Evolutionary conservation across 1,140 invertebrate species (phyloP).

Genomic region (Drosophila tropicalis): DNA sequence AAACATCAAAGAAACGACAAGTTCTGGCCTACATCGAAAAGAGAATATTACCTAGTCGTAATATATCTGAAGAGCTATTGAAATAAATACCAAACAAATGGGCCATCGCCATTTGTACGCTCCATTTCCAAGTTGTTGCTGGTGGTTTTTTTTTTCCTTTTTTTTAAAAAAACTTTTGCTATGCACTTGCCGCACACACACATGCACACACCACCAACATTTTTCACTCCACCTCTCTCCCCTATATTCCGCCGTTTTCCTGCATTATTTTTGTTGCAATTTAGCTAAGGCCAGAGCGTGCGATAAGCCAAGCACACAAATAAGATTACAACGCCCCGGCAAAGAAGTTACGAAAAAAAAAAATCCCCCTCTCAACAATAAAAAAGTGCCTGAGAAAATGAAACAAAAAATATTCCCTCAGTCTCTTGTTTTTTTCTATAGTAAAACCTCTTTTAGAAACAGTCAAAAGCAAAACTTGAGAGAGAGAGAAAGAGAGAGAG

Average conservation of each 20-base stretch:
- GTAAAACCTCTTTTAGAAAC: conserved; percentile 57
- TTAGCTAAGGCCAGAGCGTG: conserved; percentile 46
- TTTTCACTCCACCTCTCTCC: background rate
- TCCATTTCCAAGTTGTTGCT: conserved; percentile 63
- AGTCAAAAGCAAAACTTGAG: conserved; percentile 68
- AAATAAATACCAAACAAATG: conserved; percentile 72
- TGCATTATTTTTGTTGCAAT: conserved; percentile 60
- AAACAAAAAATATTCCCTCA: conserved; percentile 32
- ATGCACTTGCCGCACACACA: conserved; percentile 45
- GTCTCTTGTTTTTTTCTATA: conserved; percentile 4
- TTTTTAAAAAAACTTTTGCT: conserved; percentile 59
- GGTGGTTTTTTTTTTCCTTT: background rate
- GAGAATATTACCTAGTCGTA: conserved; percentile 16
- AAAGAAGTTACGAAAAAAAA: conserved; percentile 30
- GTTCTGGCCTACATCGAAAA: conserved; percentile 14
- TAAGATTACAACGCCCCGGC: conserved; percentile 58
- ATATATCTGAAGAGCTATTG: conserved; percentile 58
- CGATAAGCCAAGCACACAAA: conserved; percentile 70
- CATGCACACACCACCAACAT: conserved; percentile 5
- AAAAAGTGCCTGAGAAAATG: conserved; percentile 19
- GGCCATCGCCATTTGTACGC: conserved; percentile 50
- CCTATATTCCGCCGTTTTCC: conserved; percentile 17
- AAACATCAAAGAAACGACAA: background rate
- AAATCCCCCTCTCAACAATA: background rate
- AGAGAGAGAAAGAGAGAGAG: conserved; percentile 3